Evolutionary conservation across 2,888 invertebrate genomes (phyloP), one percentile per base, ranked within the genome.

Genomic region (Clistopyga incitator): DNA sequence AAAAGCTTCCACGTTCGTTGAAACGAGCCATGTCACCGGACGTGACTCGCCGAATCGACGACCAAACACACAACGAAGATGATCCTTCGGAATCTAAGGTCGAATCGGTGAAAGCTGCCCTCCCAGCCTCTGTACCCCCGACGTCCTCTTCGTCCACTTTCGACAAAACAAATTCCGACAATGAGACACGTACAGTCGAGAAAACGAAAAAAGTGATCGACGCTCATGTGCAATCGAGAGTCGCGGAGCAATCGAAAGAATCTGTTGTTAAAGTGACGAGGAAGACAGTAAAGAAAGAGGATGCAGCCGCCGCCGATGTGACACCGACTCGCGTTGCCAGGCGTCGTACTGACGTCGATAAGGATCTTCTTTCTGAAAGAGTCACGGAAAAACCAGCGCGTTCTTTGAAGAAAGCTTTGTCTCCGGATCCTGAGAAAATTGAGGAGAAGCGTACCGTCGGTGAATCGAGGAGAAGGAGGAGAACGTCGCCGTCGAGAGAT

Each of bases 11-110:
- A 25, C 78, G 75, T 0, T 11, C 56, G 0, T 23, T 70, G 47
- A 78, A 78, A 34, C 68, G 82, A 0, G 77, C 82, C 0, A 42
- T 71, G 23, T 82, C 82, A 50, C 82, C 83, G 83, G 81, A 80
- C n/a, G n/a, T n/a, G 52, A 29, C 78, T 15, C 65, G 52, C 13
- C 80, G 70, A 1, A 15, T 76, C 6, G 88, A 85, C 29, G 81
- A 81, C 1, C 86, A 88, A 15, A 86, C 70, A 20, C 78, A 45
- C 50, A n/a, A 68, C 15, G 18, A 88, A 84, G 79, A 88, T 6
- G 78, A 64, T 1, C 64, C 42, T 11, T 42, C 20, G 23, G 78
- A 79, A 42, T 42, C 61, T 15, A 38, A 65, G 18, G 13, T 38
- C n/a, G n/a, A n/a, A 20, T 20, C 23, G 23, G 23, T 56, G 56